Evolutionary conservation across 2,797 vertebrate genomes (phyloP), one percentile per base, ranked within the genome.

Genomic region (Alca torda): DNA sequence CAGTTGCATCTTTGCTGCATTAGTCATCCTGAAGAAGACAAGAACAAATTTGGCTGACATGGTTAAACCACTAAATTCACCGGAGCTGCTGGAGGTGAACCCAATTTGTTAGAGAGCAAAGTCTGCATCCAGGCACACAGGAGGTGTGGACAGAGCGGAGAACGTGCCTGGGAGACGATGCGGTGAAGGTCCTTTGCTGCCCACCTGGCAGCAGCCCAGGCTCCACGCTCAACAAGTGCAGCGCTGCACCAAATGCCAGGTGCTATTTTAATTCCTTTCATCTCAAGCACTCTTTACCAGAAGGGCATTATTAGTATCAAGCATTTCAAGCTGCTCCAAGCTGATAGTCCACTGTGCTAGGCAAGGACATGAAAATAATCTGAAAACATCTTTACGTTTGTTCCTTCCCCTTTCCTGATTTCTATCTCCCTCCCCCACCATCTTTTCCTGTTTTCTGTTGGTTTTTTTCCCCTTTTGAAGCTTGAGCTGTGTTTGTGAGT

Each of bases 211-310:
- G 75, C 65, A 81, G 85, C 45, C 91, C 77, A 65, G 46, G 89
- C 84, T 69, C 31, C 15, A 3, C 2, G 3, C 41, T 80, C 43
- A 31, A 9, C 79, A 37, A 89, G 51, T 46, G 60, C 67, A 48
- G 20, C n/a, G 64, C 87, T 84, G 74, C 57, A 9, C 87, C 90
- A 82, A 74, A 75, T 79, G 76, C 77, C 85, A 53, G 80, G 51
- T 96, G 81, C 90, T 97, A 68, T 96, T 97, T 97, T 96, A 96
- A 90, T 86, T 78, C n/a, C 73, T 90, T 75, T 87, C 64, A 84
- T 95, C 78, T 92, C 72, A 53, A 96, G 89, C 90, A 69, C 86
- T 91, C 91, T 96, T 95, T 87, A 84, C 81, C 81, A 87, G 80
- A 73, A 96, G 89, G 60, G 61, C 69, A 39, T 91, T 96, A 92